A percentile compares a stretch with the other conserved stretches of the same genome.
phyloP scores from a whole-genome alignment of 2,113 vertebrate genomes.

The Phalacrocorax carbo region DNA sequence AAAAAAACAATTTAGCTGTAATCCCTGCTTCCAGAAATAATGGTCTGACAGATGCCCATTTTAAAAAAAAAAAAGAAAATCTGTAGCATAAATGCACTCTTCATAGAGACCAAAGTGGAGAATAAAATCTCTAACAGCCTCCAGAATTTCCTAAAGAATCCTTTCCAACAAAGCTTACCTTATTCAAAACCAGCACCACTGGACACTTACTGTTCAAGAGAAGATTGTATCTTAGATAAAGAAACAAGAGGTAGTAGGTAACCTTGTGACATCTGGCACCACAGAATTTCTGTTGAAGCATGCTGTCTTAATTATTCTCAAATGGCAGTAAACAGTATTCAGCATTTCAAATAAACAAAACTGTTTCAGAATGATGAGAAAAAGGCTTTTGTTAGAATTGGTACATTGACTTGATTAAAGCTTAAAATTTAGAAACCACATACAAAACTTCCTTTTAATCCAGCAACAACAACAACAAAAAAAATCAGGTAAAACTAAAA shows the following conservation, averaged over 20 bases:
- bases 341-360: neutral
- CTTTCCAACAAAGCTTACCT: neutral
- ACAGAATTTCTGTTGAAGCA: neutral
- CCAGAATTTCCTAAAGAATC: neutral
- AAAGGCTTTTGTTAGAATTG: rapidly evolving
- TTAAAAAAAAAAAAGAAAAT: neutral
- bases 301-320: neutral
- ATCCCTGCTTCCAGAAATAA: neutral
- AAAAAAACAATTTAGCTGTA: neutral
- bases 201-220: neutral
- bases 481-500: neutral
- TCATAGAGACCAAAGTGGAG: neutral
- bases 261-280: neutral
- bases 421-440: neutral
- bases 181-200: neutral
- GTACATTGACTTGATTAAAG: neutral
- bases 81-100: neutral
- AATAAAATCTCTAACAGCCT: neutral
- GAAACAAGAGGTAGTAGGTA: neutral
- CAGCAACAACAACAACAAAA: neutral
- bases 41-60: neutral
- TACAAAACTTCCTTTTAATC: neutral
- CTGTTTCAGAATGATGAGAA: neutral
- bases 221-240: neutral
- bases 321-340: neutral